Conservation (phyloP, 2,113 vertebrate genomes). For the Jacana jacana region DNA sequence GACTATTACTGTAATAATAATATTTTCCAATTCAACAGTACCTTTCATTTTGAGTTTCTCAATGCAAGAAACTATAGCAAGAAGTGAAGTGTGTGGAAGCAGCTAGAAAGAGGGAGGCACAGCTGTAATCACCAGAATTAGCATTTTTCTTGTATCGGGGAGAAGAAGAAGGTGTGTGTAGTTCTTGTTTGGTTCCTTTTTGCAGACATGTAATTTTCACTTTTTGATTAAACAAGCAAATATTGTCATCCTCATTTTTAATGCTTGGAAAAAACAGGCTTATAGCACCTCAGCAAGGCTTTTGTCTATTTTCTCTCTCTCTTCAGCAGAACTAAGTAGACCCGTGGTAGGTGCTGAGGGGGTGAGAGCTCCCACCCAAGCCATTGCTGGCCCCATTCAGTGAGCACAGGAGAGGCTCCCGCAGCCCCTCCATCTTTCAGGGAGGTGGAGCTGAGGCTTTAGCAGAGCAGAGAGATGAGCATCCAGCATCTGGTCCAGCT, state of each 20-base stretch:
- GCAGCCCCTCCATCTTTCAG: background rate
- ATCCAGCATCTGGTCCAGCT: background rate
- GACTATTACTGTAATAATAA: conserved; percentile 47
- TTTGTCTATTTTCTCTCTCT: background rate
- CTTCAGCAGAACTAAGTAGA: background rate
- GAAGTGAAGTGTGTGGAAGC: background rate
- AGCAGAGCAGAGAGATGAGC: background rate
- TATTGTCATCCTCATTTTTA: background rate
- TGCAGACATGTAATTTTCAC: background rate
- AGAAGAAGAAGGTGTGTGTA: background rate
- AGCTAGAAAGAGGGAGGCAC: background rate
- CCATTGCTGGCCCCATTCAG: background rate
- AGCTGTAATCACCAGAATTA: background rate
- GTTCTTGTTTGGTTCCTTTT: background rate
- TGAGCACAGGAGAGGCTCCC: background rate
- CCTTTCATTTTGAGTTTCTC: conserved; percentile 1
- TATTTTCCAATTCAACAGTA: conserved; percentile 43
- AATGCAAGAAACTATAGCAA: background rate
- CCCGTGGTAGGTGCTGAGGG: accelerated
- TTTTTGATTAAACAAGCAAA: background rate
- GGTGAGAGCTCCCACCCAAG: background rate
- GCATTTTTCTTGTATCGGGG: background rate
- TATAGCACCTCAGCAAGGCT: background rate
- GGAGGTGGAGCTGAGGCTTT: background rate
- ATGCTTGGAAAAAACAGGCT: background rate